phyloP scores from a whole-genome alignment of 2,888 invertebrate genomes.

The Macaria liturata region DNA sequence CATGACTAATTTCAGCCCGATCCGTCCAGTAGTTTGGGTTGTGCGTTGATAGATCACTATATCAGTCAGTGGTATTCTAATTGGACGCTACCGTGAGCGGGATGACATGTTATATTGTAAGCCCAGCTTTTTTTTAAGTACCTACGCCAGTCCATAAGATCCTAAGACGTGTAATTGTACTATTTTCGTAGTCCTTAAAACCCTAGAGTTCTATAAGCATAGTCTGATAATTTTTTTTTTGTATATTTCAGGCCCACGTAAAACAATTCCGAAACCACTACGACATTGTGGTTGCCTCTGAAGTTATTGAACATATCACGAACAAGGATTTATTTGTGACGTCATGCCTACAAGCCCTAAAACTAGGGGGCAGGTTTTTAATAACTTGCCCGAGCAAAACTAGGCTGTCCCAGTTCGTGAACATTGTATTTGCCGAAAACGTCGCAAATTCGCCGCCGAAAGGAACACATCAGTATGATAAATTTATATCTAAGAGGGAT shows the following conservation, averaged over 20 bases:
- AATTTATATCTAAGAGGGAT: constrained; percentile 91
- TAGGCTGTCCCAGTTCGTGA: constrained; percentile 83
- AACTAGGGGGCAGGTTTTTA: constrained; percentile 87
- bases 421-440: constrained; percentile 90
- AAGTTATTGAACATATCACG: constrained; percentile 94
- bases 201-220: too few relatives aligned
- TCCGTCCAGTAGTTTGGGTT: too few relatives aligned
- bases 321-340: constrained; percentile 87
- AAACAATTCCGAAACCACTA: constrained; percentile 76
- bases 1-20: too few relatives aligned
- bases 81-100: too few relatives aligned
- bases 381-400: constrained; percentile 87
- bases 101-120: too few relatives aligned
- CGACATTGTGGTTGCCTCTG: constrained; percentile 93
- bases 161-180: too few relatives aligned
- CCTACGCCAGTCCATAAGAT: too few relatives aligned
- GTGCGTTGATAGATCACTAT: too few relatives aligned
- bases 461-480: constrained; percentile 96
- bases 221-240: too few relatives aligned
- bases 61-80: too few relatives aligned
- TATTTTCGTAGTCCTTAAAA: too few relatives aligned
- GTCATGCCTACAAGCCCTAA: constrained; percentile 85
- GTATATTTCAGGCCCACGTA: constrained; percentile 72
- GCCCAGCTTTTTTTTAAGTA: too few relatives aligned
- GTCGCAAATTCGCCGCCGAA: constrained; percentile 87